A percentile compares a stretch with the other conserved stretches of the same genome.
These are phyloP conservation scores for Halcyon senegalensis DNA, from an alignment of 2,113 vertebrate genomes.

Conservation along the genomic window DNA sequence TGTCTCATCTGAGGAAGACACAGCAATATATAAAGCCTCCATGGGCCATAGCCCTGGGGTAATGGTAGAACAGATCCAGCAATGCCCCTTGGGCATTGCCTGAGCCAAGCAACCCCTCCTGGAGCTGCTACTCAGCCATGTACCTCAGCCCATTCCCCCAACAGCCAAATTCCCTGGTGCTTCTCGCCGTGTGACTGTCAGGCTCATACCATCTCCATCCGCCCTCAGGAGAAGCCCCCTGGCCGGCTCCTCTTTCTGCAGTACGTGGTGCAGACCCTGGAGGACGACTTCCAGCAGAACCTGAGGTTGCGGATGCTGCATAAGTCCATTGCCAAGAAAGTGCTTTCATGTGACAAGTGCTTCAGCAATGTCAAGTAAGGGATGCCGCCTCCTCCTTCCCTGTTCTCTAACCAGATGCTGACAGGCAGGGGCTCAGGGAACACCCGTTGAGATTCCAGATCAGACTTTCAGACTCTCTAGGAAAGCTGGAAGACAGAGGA, in stretches of 20 bases:
- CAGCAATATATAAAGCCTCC: neutral
- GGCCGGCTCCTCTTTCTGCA: slow-evolving; percentile 85
- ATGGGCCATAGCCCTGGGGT: neutral
- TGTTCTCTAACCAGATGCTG: neutral
- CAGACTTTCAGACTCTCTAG: neutral
- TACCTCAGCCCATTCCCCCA: neutral
- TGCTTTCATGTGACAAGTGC: slow-evolving; percentile 85
- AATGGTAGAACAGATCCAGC: neutral
- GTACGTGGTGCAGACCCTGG: slow-evolving; percentile 88
- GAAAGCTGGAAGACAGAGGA: neutral
- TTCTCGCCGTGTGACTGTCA: neutral
- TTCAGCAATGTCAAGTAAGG: slow-evolving; percentile 86
- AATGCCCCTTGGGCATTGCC: neutral
- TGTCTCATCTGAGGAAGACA: neutral
- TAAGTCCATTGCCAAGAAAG: slow-evolving; percentile 82
- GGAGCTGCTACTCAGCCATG: neutral
- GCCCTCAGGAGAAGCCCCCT: slow-evolving; percentile 76
- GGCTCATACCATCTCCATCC: neutral
- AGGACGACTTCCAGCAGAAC: slow-evolving; percentile 88
- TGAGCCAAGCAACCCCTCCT: neutral
- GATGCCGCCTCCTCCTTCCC: neutral
- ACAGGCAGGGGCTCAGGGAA: neutral
- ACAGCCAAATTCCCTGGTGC: neutral
- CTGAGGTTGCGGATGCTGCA: slow-evolving; percentile 71
- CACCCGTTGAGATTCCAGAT: neutral